Percentiles rank a stretch among this genome's conserved stretches.
These are phyloP conservation scores for Ormia ochracea DNA, from an alignment of 2,888 invertebrate genomes.

Conservation along the genomic window DNA sequence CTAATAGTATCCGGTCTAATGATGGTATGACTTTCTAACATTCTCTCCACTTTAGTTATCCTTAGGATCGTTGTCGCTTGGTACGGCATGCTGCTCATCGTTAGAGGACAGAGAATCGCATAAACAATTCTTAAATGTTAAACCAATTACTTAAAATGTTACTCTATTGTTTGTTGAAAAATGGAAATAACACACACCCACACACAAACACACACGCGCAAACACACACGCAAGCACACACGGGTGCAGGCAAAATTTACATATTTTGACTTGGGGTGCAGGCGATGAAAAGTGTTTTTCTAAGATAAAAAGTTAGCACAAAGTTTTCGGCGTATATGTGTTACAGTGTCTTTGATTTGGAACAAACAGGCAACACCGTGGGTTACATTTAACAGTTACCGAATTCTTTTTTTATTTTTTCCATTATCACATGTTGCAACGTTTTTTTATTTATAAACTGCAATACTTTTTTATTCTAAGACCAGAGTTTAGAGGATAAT, in stretches of 20 bases:
- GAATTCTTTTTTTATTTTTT: background rate
- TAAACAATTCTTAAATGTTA: constrained; percentile 76
- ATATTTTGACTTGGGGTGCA: constrained; percentile 70
- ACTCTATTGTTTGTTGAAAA: constrained; percentile 71
- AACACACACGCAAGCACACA: too few relatives aligned
- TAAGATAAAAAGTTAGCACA: background rate
- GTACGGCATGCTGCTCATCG: background rate
- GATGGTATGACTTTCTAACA: constrained; percentile 13
- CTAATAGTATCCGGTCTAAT: constrained; percentile 45
- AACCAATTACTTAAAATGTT: constrained; percentile 77
- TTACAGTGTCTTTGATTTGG: background rate
- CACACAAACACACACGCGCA: too few relatives aligned
- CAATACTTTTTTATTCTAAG: too few relatives aligned
- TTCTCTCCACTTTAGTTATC: background rate
- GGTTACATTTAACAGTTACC: background rate
- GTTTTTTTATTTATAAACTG: too few relatives aligned
- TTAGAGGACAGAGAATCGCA: constrained; percentile 33
- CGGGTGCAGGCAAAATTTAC: too few relatives aligned
- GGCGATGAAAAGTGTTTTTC: constrained; percentile 1
- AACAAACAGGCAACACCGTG: background rate
- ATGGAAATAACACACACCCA: constrained; percentile 67
- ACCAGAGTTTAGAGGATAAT: too few relatives aligned
- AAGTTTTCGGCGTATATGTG: background rate
- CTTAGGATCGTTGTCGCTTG: background rate
- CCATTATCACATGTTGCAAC: too few relatives aligned